Base-by-base conservation (phyloP, 2,888 invertebrate genomes). In the Clistopyga incitator region DNA sequence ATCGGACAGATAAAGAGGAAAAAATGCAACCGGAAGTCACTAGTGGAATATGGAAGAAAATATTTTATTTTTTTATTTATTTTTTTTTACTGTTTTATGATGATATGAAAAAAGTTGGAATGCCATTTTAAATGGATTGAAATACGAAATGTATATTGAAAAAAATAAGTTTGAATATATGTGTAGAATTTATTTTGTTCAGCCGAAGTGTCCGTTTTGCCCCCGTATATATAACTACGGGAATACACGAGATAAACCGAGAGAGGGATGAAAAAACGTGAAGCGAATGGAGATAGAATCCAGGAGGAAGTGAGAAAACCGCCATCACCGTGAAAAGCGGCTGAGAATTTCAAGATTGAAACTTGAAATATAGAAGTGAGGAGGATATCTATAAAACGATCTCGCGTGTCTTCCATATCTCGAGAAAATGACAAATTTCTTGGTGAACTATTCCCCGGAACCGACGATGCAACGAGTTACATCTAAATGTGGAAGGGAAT, bases 321-420 rank as follows among this genome's bases (percentile, higher is more conserved):
- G 78, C 74, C 68, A 67, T 20, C 68, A 65, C 68, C 45, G 68
- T 61, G 78, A 72, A 65, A 80, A 85, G 80, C 78, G 78, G 74
- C 75, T 72, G 79, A 77, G 85, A 87, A 88, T 87, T 89, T 88
- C 84, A 84, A 87, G 87, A 89, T 88, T 88, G 90, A 89, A 90
- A 89, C 84, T 88, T 89, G 89, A 89, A 89, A 88, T 90, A 89
- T 88, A 86, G 87, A 88, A 88, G 87, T 87, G 88, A 87, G 78
- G 78, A 81, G 86, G 64, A 42, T 45, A 45, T 42, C 20, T 45
- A 42, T 65, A 77, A 87, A 88, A 86, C 87, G 85, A 88, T 86
- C 77, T 59, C 34, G 34, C 38, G 61, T 34, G 1, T 25, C 70
- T 61, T 42, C n/a, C 50, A 50, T 18, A 15, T 18, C n/a, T 50